Evolutionary conservation across 2,888 invertebrate species (phyloP).

Genomic region (Drosophila meridionalis): DNA sequence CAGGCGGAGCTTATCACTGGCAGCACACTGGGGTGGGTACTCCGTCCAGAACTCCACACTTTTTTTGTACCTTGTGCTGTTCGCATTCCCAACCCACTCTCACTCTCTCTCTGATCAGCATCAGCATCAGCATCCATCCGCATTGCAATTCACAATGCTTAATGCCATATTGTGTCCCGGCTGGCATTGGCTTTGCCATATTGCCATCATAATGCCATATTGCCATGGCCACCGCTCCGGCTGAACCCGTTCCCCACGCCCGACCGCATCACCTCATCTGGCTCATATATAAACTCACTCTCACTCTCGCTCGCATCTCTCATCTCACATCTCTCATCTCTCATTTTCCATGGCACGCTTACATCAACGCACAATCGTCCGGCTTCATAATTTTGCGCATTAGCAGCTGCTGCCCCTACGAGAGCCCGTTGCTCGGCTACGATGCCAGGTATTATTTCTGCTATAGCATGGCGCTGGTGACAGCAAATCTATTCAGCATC

Average conservation of each 20-base stretch:
- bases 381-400: slow-evolving; percentile 64
- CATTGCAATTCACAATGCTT: slow-evolving; percentile 52
- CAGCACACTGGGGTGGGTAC: slow-evolving; percentile 92
- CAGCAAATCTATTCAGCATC: slow-evolving; percentile 1
- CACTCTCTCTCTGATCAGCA: slow-evolving; percentile 1
- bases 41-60: not conserved
- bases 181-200: slow-evolving; percentile 13
- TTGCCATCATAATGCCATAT: slow-evolving; percentile 33
- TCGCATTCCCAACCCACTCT: not conserved
- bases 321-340: slow-evolving; percentile 51
- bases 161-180: slow-evolving; percentile 15
- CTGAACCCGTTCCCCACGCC: not conserved
- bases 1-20: slow-evolving; percentile 95
- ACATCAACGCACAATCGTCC: slow-evolving; percentile 42
- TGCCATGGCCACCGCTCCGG: slow-evolving; percentile 37
- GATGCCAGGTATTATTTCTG: slow-evolving; percentile 83
- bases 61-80: not conserved
- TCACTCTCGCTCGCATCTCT: slow-evolving; percentile 2
- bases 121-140: slow-evolving; percentile 9
- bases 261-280: slow-evolving; percentile 14
- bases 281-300: slow-evolving; percentile 5
- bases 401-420: slow-evolving; percentile 83
- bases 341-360: slow-evolving; percentile 62
- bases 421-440: slow-evolving; percentile 84
- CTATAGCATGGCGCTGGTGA: not conserved